These are phyloP conservation scores for Helicolenus hilgendorfi DNA, from an alignment of 2,797 vertebrate genomes.

Conservation along the genomic window DNA sequence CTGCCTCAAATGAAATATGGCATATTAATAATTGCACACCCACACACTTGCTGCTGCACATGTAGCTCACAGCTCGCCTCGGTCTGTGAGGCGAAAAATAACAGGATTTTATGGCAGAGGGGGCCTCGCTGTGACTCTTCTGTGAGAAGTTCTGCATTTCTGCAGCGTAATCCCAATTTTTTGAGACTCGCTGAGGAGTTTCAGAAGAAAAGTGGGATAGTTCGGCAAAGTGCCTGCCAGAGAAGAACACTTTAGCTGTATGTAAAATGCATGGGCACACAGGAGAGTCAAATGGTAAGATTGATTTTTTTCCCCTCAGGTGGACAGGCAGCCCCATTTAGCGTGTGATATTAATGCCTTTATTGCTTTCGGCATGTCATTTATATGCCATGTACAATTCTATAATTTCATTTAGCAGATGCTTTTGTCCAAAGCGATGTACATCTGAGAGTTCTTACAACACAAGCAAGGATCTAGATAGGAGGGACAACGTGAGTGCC, in stretches of 20 bases:
- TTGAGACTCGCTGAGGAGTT: neutral
- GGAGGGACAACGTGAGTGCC: no score
- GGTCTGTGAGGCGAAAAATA: constrained; percentile 29
- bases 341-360: no score
- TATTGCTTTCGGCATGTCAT: no score
- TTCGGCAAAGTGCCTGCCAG: neutral
- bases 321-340: no score
- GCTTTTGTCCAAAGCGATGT: no score
- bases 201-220: neutral
- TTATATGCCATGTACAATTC: no score
- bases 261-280: neutral
- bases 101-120: constrained; percentile 37
- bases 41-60: constrained; percentile 35
- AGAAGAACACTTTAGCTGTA: neutral
- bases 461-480: no score
- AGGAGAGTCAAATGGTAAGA: neutral
- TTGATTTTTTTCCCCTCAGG: no score
- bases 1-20: constrained; percentile 51
- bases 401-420: no score
- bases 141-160: constrained; percentile 37
- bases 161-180: constrained; percentile 1
- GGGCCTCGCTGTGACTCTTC: constrained; percentile 14
- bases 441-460: no score
- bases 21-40: constrained; percentile 55
- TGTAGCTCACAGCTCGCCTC: constrained; percentile 23